A percentile compares a stretch with the other conserved stretches of the same genome.
These are phyloP conservation scores for Gasterosteus nipponicus DNA, from an alignment of 2,113 vertebrate species.

Conservation along the genomic window DNA sequence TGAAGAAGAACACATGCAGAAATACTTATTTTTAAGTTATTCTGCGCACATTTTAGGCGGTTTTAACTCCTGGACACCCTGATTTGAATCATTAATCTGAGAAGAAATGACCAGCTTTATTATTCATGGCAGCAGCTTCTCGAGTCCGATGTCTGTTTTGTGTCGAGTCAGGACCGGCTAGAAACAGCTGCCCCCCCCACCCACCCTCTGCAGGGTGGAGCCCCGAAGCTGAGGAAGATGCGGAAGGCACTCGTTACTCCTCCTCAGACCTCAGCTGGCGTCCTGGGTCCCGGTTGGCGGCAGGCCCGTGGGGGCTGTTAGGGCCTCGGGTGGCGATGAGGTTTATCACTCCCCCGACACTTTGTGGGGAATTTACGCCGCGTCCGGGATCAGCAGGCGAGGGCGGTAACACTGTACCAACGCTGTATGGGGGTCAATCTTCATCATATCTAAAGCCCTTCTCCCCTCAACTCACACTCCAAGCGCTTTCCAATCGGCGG, in stretches of 20 bases:
- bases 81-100: background rate
- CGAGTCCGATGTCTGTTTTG: too few species aligned
- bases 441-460: constrained; percentile 34
- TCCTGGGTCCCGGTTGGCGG: constrained; percentile 18
- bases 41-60: too few species aligned
- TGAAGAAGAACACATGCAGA: background rate
- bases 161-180: too few species aligned
- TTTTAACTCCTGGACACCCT: background rate
- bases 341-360: constrained; percentile 50
- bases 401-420: background rate
- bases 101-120: background rate
- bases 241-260: constrained; percentile 36
- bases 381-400: constrained; percentile 20
- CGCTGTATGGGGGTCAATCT: constrained; percentile 15
- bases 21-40: background rate
- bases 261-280: constrained; percentile 74
- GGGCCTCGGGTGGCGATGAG: constrained; percentile 45
- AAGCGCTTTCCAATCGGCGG: constrained; percentile 1
- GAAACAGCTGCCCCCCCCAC: too few species aligned
- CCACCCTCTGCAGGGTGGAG: background rate
- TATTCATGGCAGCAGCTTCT: too few species aligned
- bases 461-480: background rate
- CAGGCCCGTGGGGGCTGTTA: constrained; percentile 60
- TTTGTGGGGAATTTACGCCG: constrained; percentile 32
- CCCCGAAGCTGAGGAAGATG: constrained; percentile 7